Evolutionary conservation across 2,888 invertebrate species (phyloP), one percentile per base, ranked within the genome.

Genomic region (Sussaba pulchella): DNA sequence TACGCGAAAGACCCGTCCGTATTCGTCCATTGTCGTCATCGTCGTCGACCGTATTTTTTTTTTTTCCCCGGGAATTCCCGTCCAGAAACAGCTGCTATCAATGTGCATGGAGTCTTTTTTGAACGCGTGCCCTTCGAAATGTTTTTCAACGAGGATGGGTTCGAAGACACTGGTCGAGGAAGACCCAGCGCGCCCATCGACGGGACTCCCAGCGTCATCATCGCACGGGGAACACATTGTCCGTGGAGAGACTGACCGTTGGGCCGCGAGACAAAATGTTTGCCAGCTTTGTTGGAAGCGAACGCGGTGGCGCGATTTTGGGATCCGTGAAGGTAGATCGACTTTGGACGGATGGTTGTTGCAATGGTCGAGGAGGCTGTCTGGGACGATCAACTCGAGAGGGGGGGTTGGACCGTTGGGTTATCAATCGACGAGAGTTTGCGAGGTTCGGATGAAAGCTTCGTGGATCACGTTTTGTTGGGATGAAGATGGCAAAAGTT

Each of bases 61-160:
- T n/a, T n/a, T 74, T 47, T 41, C 61, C 66, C 69, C 69, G 4
- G 31, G 43, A 59, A 61, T 41, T 12, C 78, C 84, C 83, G 81
- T 82, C 83, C 21, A 26, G 67, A 72, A 72, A 82, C 88, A 88
- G 88, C 88, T 88, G 88, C 88, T 88, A 88, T 88, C 88, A 88
- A 86, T 86, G 83, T 81, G 79, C 69, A 50, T 63, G 67, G 67
- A 63, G 72, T 71, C 59, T n/a, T 54, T 45, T n/a, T 50, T 24
- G 12, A 64, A 54, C 80, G 71, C 75, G 78, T 75, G 82, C 57
- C 79, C 82, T 66, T 47, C 63, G 54, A 61, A 61, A 24, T 47
- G 10, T 21, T 21, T 39, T 14, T n/a, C 41, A 39, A 47, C 41
- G 52, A 54, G 36, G n/a, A n/a, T n/a, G n/a, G n/a, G n/a, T n/a